These are phyloP conservation scores for Ceratotherium simum DNA, from an alignment of 2,113 vertebrate genomes.

Conservation along the genomic window DNA sequence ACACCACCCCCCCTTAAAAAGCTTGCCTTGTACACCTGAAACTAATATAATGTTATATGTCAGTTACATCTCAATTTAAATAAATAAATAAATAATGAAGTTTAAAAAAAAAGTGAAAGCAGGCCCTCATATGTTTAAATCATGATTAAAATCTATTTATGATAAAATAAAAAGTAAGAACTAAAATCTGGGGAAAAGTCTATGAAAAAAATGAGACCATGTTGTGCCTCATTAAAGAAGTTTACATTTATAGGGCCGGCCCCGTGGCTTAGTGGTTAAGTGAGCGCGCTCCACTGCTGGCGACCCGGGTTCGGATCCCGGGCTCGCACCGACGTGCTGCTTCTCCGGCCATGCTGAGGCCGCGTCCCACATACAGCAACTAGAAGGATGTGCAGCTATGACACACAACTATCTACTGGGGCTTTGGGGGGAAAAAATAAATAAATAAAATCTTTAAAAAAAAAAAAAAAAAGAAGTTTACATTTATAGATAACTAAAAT, in stretches of 20 bases:
- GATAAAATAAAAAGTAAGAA: conserved; percentile 67
- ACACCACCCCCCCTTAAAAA: background rate
- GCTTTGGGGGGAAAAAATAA: too few species aligned
- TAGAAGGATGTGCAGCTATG: too few species aligned
- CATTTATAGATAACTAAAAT: conserved; percentile 24
- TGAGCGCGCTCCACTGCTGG: too few species aligned
- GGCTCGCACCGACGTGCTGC: too few species aligned
- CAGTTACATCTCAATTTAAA: background rate
- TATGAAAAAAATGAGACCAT: conserved; percentile 33
- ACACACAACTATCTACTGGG: too few species aligned
- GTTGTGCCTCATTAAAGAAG: conserved; percentile 67
- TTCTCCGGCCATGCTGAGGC: too few species aligned
- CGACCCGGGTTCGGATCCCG: too few species aligned
- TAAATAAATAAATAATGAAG: background rate
- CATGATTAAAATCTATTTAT: conserved; percentile 63
- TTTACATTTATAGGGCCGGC: background rate
- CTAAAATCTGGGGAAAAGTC: background rate
- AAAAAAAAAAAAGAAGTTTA: conserved; percentile 62
- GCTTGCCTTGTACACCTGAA: background rate
- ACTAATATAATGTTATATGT: background rate
- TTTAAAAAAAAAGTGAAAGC: conserved; percentile 40
- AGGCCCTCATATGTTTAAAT: conserved; percentile 51
- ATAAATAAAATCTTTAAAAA: too few species aligned
- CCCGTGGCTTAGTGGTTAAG: too few species aligned
- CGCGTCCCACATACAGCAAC: too few species aligned